Conservation (phyloP, 2,113 vertebrate species). For the Corvus hawaiiensis region DNA sequence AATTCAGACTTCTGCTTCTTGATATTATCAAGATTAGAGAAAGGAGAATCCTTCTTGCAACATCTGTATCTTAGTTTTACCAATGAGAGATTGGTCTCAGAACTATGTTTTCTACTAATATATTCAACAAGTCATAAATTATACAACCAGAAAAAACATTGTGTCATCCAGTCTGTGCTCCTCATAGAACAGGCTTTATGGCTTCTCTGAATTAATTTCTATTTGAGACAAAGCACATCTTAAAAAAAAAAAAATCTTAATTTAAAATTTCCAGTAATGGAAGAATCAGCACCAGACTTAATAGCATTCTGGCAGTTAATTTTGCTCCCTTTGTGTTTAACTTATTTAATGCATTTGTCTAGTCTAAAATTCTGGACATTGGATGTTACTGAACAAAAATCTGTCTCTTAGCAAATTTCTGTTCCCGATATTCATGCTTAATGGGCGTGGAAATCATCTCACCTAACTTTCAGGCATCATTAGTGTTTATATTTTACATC, state of each 20-base stretch:
- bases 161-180: slow-evolving; percentile 41
- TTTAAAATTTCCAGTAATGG: slow-evolving; percentile 19
- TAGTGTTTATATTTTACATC: neutral
- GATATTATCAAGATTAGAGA: neutral
- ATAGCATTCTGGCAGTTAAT: neutral
- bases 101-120: slow-evolving; percentile 12
- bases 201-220: slow-evolving; percentile 50
- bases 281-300: slow-evolving; percentile 1
- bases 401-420: neutral
- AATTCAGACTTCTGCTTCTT: neutral
- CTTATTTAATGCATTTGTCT: slow-evolving; percentile 5
- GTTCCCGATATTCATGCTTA: neutral
- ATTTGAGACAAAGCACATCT: slow-evolving; percentile 9
- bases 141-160: slow-evolving; percentile 30
- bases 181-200: slow-evolving; percentile 32
- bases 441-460: neutral
- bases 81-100: slow-evolving; percentile 21
- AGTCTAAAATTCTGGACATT: neutral
- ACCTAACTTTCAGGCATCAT: neutral
- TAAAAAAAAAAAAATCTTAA: neutral
- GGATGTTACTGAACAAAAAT: neutral
- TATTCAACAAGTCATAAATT: slow-evolving; percentile 40
- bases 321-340: slow-evolving; percentile 17
- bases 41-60: neutral
- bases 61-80: neutral